These are phyloP conservation scores for Gnathonemus longibarbis DNA, from an alignment of 2,113 vertebrate species.

Conservation along the genomic window DNA sequence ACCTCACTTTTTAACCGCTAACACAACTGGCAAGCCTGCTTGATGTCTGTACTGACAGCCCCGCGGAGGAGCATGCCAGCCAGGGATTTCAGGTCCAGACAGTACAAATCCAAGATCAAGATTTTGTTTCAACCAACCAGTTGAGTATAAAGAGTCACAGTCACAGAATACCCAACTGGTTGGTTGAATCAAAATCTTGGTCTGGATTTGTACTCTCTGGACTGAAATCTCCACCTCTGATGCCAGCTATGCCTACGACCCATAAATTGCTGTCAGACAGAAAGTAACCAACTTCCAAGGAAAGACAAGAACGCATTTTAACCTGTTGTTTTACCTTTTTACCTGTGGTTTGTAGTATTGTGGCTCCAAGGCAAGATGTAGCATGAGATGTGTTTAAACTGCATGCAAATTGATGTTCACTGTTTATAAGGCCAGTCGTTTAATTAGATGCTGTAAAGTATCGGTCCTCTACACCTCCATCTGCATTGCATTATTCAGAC, in stretches of 20 bases:
- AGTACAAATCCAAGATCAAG: no score
- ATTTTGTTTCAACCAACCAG: no score
- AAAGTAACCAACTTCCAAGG: not conserved
- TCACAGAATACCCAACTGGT: no score
- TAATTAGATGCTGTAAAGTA: not conserved
- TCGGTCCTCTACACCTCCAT: not conserved
- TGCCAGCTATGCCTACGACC: not conserved
- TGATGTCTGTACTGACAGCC: not conserved
- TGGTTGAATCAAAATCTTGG: no score
- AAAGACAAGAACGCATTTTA: not conserved
- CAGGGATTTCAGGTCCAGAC: no score
- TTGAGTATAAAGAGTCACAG: no score
- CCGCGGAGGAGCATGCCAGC: not conserved
- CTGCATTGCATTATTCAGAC: not conserved
- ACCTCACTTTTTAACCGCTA: not conserved
- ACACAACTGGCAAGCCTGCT: not conserved
- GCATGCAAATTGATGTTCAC: not conserved
- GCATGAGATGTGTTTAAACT: not conserved
- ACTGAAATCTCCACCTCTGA: no score
- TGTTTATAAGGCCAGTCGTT: not conserved
- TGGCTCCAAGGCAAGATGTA: not conserved
- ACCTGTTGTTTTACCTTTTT: not conserved
- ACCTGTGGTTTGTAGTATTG: not conserved
- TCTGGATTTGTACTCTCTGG: no score
- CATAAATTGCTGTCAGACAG: not conserved